These are phyloP conservation scores for Scaeva pyrastri DNA, from an alignment of 2,888 invertebrate genomes.

Conservation along the genomic window DNA sequence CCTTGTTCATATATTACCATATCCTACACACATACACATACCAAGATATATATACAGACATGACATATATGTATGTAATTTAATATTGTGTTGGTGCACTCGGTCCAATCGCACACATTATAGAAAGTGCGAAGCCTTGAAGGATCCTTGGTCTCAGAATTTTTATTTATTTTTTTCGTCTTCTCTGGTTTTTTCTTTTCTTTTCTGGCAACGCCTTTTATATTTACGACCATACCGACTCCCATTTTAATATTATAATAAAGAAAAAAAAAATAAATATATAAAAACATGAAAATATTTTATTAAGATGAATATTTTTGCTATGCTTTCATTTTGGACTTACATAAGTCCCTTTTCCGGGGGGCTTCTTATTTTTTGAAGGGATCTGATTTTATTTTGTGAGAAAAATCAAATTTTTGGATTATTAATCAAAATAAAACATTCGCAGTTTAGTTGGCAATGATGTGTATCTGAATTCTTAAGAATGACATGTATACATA, in stretches of 20 bases:
- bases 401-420: constrained; percentile 60
- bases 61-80: too few relatives aligned
- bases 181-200: neutral
- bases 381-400: constrained; percentile 33
- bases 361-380: constrained; percentile 14
- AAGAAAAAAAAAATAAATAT: constrained; percentile 6
- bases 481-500: constrained; percentile 22
- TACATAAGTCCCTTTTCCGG: constrained; percentile 48
- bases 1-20: constrained; percentile 43
- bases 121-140: constrained; percentile 70
- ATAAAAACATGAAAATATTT: constrained; percentile 71
- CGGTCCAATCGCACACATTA: constrained; percentile 64
- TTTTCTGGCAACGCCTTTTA: constrained; percentile 29
- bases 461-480: constrained; percentile 52
- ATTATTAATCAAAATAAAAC: constrained; percentile 74
- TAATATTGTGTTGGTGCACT: constrained; percentile 52
- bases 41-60: neutral
- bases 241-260: constrained; percentile 49
- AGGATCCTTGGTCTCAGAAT: constrained; percentile 39
- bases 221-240: constrained; percentile 30
- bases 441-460: constrained; percentile 59
- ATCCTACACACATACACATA: neutral
- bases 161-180: neutral
- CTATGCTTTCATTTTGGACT: constrained; percentile 56
- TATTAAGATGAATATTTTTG: constrained; percentile 73